phyloP scores from a whole-genome alignment of 2,888 invertebrate genomes.

The Nomada goodeniana region DNA sequence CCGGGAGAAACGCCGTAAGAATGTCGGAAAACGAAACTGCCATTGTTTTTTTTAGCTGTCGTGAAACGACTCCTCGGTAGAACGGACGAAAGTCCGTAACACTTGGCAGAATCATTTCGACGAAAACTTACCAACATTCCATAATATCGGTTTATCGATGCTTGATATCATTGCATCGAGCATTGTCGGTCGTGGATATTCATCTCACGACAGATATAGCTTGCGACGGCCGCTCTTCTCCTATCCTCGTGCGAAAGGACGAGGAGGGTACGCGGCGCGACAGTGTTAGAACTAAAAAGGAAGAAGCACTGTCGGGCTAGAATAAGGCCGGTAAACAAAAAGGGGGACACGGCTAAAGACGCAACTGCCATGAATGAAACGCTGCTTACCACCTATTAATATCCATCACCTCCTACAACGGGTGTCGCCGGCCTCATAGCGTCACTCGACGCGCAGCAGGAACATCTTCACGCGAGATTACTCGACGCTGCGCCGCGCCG shows the following conservation, averaged over 20 bases:
- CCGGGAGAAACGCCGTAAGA: slow-evolving; percentile 16
- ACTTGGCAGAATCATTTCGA: neutral
- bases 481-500: slow-evolving; percentile 43
- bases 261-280: neutral
- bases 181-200: neutral
- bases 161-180: too few species aligned
- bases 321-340: slow-evolving; percentile 22
- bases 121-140: too few species aligned
- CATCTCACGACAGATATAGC: neutral
- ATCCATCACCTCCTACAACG: slow-evolving; percentile 56
- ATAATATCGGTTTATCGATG: too few species aligned
- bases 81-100: neutral
- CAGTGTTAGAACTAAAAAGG: neutral
- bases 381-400: slow-evolving; percentile 55
- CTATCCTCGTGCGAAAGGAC: neutral
- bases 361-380: slow-evolving; percentile 51
- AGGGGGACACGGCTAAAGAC: slow-evolving; percentile 32
- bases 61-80: neutral
- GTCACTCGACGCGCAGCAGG: slow-evolving; percentile 23
- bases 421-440: slow-evolving; percentile 52
- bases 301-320: neutral
- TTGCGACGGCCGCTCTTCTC: neutral
- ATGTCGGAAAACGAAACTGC: slow-evolving; percentile 18
- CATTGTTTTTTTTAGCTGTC: neutral
- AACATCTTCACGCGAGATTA: slow-evolving; percentile 49